Percentiles rank a stretch among this genome's conserved stretches.
Conservation (phyloP, 1,140 invertebrate genomes). For the Arion vulgaris region DNA sequence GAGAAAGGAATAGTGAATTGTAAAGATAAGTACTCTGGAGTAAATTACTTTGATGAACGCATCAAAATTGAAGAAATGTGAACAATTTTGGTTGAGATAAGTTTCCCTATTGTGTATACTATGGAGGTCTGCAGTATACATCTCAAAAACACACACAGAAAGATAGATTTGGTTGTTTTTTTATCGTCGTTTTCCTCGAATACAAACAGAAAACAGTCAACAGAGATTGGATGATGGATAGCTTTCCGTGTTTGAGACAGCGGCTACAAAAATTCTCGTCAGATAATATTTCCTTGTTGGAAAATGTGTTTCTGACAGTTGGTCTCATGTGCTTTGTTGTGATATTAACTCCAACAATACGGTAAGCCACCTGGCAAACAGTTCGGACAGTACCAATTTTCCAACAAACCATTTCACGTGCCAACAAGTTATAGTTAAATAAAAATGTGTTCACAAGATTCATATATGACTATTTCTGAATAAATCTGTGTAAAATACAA, state of each 20-base stretch:
- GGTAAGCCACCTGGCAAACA: no score
- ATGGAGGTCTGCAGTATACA: neutral
- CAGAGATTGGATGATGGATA: neutral
- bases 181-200: neutral
- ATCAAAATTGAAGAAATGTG: neutral
- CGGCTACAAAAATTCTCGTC: neutral
- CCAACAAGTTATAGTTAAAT: no score
- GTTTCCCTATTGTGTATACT: neutral
- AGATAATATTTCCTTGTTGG: neutral
- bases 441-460: no score
- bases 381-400: neutral
- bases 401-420: no score
- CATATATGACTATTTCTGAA: no score
- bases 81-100: neutral
- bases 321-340: neutral
- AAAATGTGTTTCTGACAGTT: slow-evolving; percentile 8
- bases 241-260: neutral
- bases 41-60: neutral
- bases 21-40: neutral
- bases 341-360: neutral
- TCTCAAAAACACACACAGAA: neutral
- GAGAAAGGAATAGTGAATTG: neutral
- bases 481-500: no score
- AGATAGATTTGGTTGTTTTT: neutral
- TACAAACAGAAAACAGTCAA: neutral